phyloP scores from a whole-genome alignment of 2,797 vertebrate species.

The Remorina albescens region DNA sequence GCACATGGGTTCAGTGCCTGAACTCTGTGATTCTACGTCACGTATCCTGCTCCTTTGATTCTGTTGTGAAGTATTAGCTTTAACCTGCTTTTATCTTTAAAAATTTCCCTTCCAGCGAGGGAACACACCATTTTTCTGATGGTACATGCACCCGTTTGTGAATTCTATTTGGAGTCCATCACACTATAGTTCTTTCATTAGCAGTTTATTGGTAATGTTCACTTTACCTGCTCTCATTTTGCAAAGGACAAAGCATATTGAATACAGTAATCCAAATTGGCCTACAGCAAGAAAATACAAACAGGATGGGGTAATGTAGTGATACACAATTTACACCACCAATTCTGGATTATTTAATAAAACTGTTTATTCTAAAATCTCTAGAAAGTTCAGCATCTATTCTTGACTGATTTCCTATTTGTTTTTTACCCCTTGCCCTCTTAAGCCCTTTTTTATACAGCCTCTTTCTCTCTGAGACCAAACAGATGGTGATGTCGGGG shows the following conservation, averaged over 20 bases:
- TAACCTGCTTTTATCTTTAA: not conserved
- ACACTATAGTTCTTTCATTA: not conserved
- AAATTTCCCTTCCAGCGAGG: not conserved
- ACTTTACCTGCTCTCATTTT: slow-evolving; percentile 6
- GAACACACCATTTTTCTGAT: not conserved
- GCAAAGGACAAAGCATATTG: not conserved
- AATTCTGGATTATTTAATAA: slow-evolving; percentile 24
- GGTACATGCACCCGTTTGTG: not conserved
- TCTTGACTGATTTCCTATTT: not conserved
- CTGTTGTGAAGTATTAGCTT: not conserved
- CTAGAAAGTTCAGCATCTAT: not conserved
- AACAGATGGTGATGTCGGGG: slow-evolving; percentile 66
- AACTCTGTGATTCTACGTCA: too few species aligned
- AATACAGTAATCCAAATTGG: slow-evolving; percentile 9
- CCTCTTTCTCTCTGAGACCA: slow-evolving; percentile 39
- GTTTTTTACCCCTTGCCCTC: not conserved
- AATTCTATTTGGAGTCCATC: slow-evolving; percentile 43
- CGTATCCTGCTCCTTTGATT: too few species aligned
- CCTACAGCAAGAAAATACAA: not conserved
- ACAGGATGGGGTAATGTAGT: not conserved
- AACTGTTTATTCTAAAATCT: not conserved
- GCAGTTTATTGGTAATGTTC: slow-evolving; percentile 36
- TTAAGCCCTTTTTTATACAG: slow-evolving; percentile 6
- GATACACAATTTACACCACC: not conserved
- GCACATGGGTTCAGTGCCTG: not conserved